Evolutionary conservation across 2,113 vertebrate species (phyloP).

Genomic region (Tympanuchus pallidicinctus): DNA sequence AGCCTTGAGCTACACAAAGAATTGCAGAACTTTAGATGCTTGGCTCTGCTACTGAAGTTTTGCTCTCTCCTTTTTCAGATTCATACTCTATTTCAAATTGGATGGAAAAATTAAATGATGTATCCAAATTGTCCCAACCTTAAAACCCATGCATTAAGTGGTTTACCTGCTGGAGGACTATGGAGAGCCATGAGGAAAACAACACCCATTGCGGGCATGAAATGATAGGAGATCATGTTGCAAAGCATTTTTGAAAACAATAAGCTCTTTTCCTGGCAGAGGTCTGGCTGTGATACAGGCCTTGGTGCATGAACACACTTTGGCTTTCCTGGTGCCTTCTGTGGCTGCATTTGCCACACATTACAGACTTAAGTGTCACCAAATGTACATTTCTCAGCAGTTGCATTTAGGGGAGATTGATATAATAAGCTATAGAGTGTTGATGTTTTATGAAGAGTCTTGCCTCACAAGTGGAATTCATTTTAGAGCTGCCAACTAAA

Average conservation of each 20-base stretch:
- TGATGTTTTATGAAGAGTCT: neutral
- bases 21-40: neutral
- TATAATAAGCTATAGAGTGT: neutral
- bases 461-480: neutral
- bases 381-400: neutral
- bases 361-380: neutral
- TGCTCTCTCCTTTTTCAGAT: neutral
- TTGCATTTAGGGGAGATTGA: neutral
- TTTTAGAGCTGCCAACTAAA: neutral
- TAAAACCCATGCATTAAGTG: neutral
- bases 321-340: neutral
- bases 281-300: neutral
- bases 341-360: neutral
- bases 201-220: fast-evolving
- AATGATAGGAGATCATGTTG: neutral
- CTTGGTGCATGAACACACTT: neutral
- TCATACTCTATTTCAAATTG: neutral
- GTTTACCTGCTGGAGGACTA: neutral
- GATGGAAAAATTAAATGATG: neutral
- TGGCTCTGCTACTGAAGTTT: neutral
- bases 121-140: neutral
- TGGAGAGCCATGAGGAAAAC: neutral
- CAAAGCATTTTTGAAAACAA: neutral
- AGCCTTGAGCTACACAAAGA: neutral
- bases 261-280: neutral